A percentile compares a stretch with the other conserved stretches of the same genome.
phyloP scores from a whole-genome alignment of 2,888 invertebrate species.

The Clostera curtula region DNA sequence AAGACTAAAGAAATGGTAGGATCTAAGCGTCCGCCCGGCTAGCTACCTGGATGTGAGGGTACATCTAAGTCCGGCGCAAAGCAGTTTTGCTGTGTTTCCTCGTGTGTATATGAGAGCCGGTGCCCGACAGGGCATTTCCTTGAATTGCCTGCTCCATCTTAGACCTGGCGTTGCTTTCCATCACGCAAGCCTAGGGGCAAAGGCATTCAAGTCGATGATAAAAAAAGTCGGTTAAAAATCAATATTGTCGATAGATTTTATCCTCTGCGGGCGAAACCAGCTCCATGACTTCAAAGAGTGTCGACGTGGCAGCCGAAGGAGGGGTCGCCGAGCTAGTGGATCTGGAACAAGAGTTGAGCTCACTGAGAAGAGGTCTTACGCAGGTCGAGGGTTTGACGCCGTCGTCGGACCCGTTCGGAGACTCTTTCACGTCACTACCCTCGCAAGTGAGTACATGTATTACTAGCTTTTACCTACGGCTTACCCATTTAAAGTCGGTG shows the following conservation, averaged over 20 bases:
- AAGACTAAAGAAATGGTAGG: too few relatives aligned
- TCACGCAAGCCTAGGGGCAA: too few relatives aligned
- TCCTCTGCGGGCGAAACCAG: conserved; percentile 39
- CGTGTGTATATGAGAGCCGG: too few relatives aligned
- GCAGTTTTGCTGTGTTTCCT: too few relatives aligned
- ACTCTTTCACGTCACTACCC: conserved; percentile 53
- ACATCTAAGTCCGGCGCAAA: too few relatives aligned
- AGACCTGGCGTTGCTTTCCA: too few relatives aligned
- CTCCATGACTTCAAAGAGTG: conserved; percentile 27
- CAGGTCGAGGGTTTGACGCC: conserved; percentile 91
- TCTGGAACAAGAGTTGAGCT: conserved; percentile 89
- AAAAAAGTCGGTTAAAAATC: neutral
- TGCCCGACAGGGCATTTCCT: too few relatives aligned
- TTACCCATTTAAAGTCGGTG: neutral
- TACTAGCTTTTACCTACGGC: neutral
- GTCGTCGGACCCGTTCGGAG: conserved; percentile 70
- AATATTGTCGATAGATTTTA: conserved; percentile 31
- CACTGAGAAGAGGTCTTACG: conserved; percentile 88
- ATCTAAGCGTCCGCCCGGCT: too few relatives aligned
- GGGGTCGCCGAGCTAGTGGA: conserved; percentile 91
- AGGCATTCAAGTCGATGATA: neutral
- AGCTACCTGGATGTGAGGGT: too few relatives aligned
- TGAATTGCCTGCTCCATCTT: too few relatives aligned
- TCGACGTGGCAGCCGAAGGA: conserved; percentile 57
- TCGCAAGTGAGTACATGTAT: conserved; percentile 35